A percentile compares a stretch with the other conserved stretches of the same genome.
phyloP scores from a whole-genome alignment of 64 coral and sea anemone genomes.

The Catalaphyllia jardinei region DNA sequence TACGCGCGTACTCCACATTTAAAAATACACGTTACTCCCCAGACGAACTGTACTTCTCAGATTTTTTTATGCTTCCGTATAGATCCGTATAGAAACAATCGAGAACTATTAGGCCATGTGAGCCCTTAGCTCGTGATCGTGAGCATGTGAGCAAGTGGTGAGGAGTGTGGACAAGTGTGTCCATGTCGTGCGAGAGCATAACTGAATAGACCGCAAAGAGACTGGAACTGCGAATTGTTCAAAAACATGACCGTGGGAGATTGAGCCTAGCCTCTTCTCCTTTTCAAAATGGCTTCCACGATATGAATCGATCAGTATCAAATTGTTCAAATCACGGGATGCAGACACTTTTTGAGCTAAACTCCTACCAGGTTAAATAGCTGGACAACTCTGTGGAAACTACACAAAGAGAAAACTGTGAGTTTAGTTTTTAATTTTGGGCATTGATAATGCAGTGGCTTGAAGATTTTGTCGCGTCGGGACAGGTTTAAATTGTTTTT shows the following conservation, averaged over 20 bases:
- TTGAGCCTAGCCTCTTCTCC: background rate
- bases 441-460: background rate
- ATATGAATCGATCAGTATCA: background rate
- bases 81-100: too few relatives aligned
- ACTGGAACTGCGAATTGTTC: background rate
- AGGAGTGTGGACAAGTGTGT: too few relatives aligned
- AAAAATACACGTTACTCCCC: too few relatives aligned
- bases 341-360: background rate
- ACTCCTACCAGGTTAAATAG: background rate
- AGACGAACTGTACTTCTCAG: too few relatives aligned
- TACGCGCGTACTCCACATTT: too few relatives aligned
- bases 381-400: background rate
- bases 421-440: background rate
- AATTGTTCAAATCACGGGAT: conserved; percentile 8
- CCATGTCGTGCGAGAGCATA: too few relatives aligned
- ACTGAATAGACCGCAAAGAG: background rate
- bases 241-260: background rate
- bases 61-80: too few relatives aligned
- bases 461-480: background rate
- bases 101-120: too few relatives aligned
- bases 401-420: background rate
- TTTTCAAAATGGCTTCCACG: conserved; percentile 32
- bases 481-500: background rate
- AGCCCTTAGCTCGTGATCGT: too few relatives aligned
- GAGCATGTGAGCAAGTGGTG: too few relatives aligned